A percentile compares a stretch with the other conserved stretches of the same genome.
Evolutionary conservation across 2,797 vertebrate genomes (phyloP).

Genomic region (Hemibagrus guttatus): DNA sequence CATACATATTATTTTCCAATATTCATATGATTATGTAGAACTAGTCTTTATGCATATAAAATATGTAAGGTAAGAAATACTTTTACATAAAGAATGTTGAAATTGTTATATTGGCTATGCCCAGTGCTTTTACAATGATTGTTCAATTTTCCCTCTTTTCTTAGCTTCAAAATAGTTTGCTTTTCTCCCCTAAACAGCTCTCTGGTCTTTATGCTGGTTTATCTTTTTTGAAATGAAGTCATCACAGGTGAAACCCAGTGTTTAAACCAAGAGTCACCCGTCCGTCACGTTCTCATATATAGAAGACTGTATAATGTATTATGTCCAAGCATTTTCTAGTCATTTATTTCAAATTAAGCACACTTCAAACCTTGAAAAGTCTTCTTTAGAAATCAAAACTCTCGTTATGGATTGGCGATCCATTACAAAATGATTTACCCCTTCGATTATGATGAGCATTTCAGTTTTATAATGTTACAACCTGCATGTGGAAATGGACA

Average conservation of each 20-base stretch:
- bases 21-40: not conserved
- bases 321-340: not conserved
- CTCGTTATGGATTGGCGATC: not conserved
- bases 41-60: not conserved
- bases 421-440: not conserved
- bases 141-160: not conserved
- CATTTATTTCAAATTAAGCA: not conserved
- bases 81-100: not conserved
- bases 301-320: not conserved
- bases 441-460: too few species aligned
- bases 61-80: not conserved
- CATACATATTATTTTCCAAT: too few species aligned
- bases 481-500: not conserved
- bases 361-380: not conserved
- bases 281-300: not conserved
- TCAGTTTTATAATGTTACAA: not conserved
- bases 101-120: not conserved
- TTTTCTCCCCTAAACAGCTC: not conserved
- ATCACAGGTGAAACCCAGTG: not conserved
- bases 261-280: not conserved
- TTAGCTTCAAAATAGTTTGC: not conserved
- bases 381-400: not conserved
- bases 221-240: not conserved
- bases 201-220: not conserved
- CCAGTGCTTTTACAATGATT: not conserved